Conservation (phyloP, 2,888 invertebrate species). For the Cheilosia vulpina region DNA sequence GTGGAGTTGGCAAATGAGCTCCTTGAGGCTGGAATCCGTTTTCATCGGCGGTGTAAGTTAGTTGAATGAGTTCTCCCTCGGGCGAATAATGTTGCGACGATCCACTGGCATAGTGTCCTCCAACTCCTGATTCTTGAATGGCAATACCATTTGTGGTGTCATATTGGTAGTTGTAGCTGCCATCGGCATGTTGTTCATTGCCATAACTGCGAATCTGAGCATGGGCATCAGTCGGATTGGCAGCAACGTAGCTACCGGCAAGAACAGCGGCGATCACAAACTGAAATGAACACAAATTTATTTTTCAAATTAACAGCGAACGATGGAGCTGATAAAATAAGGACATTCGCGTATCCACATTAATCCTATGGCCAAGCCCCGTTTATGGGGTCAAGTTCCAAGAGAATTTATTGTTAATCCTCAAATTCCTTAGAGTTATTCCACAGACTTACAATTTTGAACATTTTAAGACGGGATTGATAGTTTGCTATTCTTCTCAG, state of each 20-base stretch:
- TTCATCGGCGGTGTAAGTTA: constrained; percentile 85
- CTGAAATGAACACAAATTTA: constrained; percentile 75
- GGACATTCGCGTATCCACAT: constrained; percentile 31
- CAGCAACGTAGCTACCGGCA: constrained; percentile 77
- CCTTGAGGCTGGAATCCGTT: constrained; percentile 85
- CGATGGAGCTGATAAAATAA: neutral
- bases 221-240: constrained; percentile 79
- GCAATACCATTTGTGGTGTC: constrained; percentile 87
- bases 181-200: constrained; percentile 83
- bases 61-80: constrained; percentile 83
- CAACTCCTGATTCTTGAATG: constrained; percentile 85
- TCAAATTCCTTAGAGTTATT: constrained; percentile 7
- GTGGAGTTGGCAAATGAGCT: constrained; percentile 84
- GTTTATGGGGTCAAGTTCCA: constrained; percentile 22
- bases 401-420: constrained; percentile 33
- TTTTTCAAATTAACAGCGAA: neutral
- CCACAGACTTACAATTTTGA: constrained; percentile 67
- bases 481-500: constrained; percentile 39
- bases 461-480: constrained; percentile 78
- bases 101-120: constrained; percentile 85
- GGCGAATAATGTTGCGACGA: constrained; percentile 85
- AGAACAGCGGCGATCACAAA: constrained; percentile 77
- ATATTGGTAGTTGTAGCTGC: constrained; percentile 83
- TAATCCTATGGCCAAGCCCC: constrained; percentile 40
- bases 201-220: constrained; percentile 82